Evolutionary conservation across 35 echinoderm and acorn worm genomes (phyloP), one percentile per base, ranked within the genome.

Genomic region (Ptychodera flava): DNA sequence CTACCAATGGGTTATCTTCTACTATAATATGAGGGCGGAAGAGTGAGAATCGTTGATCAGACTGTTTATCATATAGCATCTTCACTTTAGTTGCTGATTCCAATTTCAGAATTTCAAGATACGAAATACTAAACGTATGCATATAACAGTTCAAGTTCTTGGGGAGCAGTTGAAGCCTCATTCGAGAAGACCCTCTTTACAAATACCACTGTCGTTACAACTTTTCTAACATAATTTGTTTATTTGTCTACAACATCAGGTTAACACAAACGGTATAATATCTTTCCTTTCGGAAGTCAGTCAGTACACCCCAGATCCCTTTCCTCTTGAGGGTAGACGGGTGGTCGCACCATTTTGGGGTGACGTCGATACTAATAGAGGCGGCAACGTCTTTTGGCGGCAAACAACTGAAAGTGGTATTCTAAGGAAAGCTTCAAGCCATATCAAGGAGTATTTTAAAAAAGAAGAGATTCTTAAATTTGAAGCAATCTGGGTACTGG

Each of bases 401-500:
- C 1, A 32, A 35, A 85, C 86, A 0, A 89, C 86, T 30, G 86
- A 87, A 35, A 82, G 77, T 10, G 34, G 36, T 0, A 82, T 45
- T 14, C 81, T 97, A 1, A 1, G 78, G 2, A 31, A 53, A 16
- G 83, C 80, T 16, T 37, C 88, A 35, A 90, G 85, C 22, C 77
- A 90, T 27, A 87, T 77, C 1, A 83, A 85, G 31, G 84, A 86
- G 1, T 97, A 93, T 83, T 76, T 86, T 16, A n/a, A n/a, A n/a
- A n/a, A n/a, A n/a, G 92, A 91, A 1, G 92, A 93, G 0, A 92
- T 94, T 33, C 37, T 79, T 16, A 27, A 32, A 28, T 87, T 87
- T 33, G 36, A 1, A 35, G 86, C 86, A 0, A 79, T 34, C 22
- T 87, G 86, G 86, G 35, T 87, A 32, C 80, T 87, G 32, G 77